A percentile compares a stretch with the other conserved stretches of the same genome.
Conservation (phyloP, 1,140 invertebrate species). For the Sminthurinus signatus region DNA sequence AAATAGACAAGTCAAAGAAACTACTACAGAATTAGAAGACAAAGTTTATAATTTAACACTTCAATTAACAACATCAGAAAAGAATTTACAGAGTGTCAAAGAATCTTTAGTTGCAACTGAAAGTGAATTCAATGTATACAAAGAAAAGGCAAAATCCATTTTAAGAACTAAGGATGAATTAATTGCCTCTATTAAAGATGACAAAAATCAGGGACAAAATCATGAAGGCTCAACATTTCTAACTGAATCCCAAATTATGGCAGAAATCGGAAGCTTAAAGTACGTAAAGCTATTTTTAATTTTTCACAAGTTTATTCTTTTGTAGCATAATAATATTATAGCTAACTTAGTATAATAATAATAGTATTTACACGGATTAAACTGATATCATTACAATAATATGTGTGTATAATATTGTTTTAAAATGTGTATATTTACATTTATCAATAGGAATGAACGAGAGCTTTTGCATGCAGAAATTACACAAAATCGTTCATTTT, state of each 20-base stretch:
- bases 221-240: not conserved
- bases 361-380: not conserved
- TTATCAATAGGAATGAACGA: conserved; percentile 34
- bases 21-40: conserved; percentile 15
- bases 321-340: too few species aligned
- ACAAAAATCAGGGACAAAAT: not conserved
- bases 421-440: too few species aligned
- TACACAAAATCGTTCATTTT: conserved; percentile 23
- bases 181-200: conserved; percentile 26
- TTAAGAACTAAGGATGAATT: conserved; percentile 37
- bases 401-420: not conserved
- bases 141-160: conserved; percentile 39
- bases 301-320: not conserved
- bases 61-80: conserved; percentile 13
- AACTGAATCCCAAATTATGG: conserved; percentile 9
- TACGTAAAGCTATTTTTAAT: conserved; percentile 2
- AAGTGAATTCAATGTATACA: conserved; percentile 31
- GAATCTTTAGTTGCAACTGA: conserved; percentile 18
- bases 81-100: conserved; percentile 21
- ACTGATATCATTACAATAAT: not conserved
- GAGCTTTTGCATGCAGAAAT: conserved; percentile 36
- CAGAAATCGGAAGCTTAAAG: conserved; percentile 31
- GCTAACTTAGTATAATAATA: too few species aligned
- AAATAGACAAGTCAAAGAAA: conserved; percentile 17
- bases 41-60: not conserved